phyloP scores from a whole-genome alignment of 2,888 invertebrate species.

The Plusia festucae region DNA sequence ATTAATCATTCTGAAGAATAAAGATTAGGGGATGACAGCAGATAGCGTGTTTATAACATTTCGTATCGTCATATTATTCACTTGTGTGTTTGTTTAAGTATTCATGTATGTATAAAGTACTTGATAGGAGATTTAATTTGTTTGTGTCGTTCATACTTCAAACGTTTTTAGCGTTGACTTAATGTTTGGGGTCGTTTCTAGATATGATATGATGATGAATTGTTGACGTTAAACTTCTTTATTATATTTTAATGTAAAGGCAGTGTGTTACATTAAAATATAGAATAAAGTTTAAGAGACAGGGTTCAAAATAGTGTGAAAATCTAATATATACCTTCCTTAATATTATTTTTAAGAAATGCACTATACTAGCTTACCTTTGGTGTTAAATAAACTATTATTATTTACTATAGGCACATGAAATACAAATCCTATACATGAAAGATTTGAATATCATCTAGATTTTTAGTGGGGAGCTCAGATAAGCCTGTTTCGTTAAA shows the following conservation, averaged over 20 bases:
- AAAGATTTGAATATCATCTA: no score
- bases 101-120: not conserved
- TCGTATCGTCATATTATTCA: conserved; percentile 2
- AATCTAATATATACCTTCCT: no score
- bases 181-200: not conserved
- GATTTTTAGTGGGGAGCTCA: no score
- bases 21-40: conserved; percentile 1
- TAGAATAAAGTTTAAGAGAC: no score
- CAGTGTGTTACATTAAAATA: no score
- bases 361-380: no score
- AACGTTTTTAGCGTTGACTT: not conserved
- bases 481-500: no score
- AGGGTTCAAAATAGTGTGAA: no score
- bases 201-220: not conserved
- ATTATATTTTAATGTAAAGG: not conserved
- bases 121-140: conserved; percentile 4
- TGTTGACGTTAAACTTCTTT: not conserved
- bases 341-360: no score
- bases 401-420: no score
- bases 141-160: not conserved
- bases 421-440: no score
- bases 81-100: not conserved
- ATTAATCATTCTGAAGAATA: not conserved
- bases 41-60: not conserved
- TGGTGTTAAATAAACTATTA: no score